Conservation (phyloP, 2,888 invertebrate species). For the Drosophila falleni region DNA sequence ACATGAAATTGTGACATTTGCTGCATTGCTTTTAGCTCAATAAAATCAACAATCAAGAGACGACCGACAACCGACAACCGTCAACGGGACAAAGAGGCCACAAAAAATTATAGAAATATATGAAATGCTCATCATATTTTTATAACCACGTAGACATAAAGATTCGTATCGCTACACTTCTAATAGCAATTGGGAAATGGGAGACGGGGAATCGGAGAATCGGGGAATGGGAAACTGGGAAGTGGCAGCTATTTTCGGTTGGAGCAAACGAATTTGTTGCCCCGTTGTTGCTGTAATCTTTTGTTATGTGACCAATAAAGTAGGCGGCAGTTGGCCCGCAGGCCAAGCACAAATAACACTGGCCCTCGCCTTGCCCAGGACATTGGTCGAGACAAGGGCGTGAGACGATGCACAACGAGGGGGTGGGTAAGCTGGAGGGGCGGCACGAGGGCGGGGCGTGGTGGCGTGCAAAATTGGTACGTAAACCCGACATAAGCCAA, state of each 20-base stretch:
- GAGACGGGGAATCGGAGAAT: slow-evolving; percentile 2
- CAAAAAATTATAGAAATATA: slow-evolving; percentile 45
- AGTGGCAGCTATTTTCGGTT: slow-evolving; percentile 13
- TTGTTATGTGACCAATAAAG: slow-evolving; percentile 82
- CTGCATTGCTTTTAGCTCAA: slow-evolving; percentile 32
- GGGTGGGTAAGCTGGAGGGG: not conserved
- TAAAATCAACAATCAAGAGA: slow-evolving; percentile 67
- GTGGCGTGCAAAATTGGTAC: slow-evolving; percentile 72
- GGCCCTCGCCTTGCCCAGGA: slow-evolving; percentile 38
- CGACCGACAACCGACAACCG: slow-evolving; percentile 17
- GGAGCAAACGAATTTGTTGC: slow-evolving; percentile 52
- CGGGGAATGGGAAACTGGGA: slow-evolving; percentile 3
- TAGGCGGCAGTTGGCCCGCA: slow-evolving; percentile 73
- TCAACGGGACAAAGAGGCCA: slow-evolving; percentile 23
- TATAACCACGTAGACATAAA: slow-evolving; percentile 81
- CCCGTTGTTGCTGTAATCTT: slow-evolving; percentile 72
- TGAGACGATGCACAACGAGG: slow-evolving; percentile 16
- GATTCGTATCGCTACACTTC: slow-evolving; percentile 64
- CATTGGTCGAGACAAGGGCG: slow-evolving; percentile 46
- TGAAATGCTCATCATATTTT: slow-evolving; percentile 81
- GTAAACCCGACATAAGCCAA: slow-evolving; percentile 79
- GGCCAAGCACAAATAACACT: slow-evolving; percentile 56
- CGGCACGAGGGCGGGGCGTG: slow-evolving; percentile 11
- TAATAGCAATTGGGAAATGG: slow-evolving; percentile 17
- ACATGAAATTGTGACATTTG: slow-evolving; percentile 55